phyloP scores from a whole-genome alignment of 2,888 invertebrate species.

The Lacanobia wlatinum region DNA sequence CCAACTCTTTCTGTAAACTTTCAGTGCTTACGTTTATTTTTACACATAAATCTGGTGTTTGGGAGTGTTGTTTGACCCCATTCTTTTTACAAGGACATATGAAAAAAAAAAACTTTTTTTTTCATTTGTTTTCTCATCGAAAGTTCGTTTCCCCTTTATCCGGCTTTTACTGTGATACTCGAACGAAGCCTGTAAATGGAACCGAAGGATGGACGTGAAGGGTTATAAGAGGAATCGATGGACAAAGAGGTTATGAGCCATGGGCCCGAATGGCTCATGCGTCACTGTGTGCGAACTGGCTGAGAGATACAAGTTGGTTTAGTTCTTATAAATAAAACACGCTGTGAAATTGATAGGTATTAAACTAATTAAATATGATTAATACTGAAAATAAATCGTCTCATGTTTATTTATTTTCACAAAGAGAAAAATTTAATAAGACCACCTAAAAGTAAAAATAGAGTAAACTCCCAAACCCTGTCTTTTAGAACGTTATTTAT shows the following conservation, averaged over 20 bases:
- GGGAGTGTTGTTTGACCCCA: conserved; percentile 55
- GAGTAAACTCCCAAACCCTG: conserved; percentile 47
- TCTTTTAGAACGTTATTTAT: conserved; percentile 60
- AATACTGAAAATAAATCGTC: conserved; percentile 39
- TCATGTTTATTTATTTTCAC: conserved; percentile 29
- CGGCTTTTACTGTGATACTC: conserved; percentile 41
- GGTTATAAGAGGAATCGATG: conserved; percentile 82
- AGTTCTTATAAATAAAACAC: conserved; percentile 26
- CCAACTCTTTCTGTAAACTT: conserved; percentile 9
- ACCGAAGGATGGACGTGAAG: conserved; percentile 65
- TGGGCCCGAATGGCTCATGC: conserved; percentile 70
- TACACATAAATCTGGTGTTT: conserved; percentile 43
- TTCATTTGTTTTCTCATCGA: conserved; percentile 53
- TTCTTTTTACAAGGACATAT: conserved; percentile 56
- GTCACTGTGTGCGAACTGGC: conserved; percentile 21
- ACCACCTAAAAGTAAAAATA: conserved; percentile 41
- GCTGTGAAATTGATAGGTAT: conserved; percentile 38
- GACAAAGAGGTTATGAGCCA: conserved; percentile 82
- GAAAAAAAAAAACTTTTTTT: conserved; percentile 48
- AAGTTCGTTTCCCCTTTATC: conserved; percentile 61
- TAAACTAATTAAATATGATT: conserved; percentile 34
- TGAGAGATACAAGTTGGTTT: conserved; percentile 51
- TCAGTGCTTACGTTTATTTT: conserved; percentile 40
- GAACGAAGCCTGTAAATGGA: conserved; percentile 69
- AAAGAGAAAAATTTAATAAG: conserved; percentile 30